Evolutionary conservation across 2,113 vertebrate genomes (phyloP), one percentile per base, ranked within the genome.

Genomic region (Lagopus muta): DNA sequence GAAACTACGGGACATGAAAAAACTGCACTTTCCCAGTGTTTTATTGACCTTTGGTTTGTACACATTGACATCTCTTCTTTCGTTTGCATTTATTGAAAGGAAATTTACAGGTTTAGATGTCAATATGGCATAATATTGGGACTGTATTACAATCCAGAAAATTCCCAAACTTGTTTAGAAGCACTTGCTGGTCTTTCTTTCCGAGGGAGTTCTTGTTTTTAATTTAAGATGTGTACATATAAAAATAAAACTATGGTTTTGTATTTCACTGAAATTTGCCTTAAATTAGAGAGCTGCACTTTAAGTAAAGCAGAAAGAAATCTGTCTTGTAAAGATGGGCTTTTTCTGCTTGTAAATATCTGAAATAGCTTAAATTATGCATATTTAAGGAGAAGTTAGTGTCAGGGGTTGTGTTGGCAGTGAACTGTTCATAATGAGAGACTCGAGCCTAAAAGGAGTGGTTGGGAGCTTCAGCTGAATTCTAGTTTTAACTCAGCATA

Each of bases 211-310:
- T 88, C 45, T 87, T 93, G 86, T 88, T 95, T 98, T 97, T 97
- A 96, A 97, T 93, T 96, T 95, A 95, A 92, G 97, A 97, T 94
- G 65, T 98, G 50, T 97, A 97, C 94, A 97, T 90, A 97, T 77
- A 96, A 89, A 97, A 94, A 97, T 91, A 96, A 97, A 97, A 88
- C 83, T 95, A 95, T 96, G 92, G 70, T 97, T 98, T 98, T 98
- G 91, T 98, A 98, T 97, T 97, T 98, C 96, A 97, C 96, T 96
- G 95, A 97, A 97, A 98, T 97, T 97, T 98, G 98, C 98, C 98
- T 98, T 98, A 98, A 98, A 98, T 97, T 97, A 98, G 95, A 91
- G 96, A 95, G 96, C 95, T 98, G 98, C 98, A 98, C 98, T 98
- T 98, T 98, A 98, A 91, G 96, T 92, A 94, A 93, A 97, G 94